A percentile compares a stretch with the other conserved stretches of the same genome.
Evolutionary conservation across 2,113 vertebrate species (phyloP).

Genomic region (Cavia porcellus): DNA sequence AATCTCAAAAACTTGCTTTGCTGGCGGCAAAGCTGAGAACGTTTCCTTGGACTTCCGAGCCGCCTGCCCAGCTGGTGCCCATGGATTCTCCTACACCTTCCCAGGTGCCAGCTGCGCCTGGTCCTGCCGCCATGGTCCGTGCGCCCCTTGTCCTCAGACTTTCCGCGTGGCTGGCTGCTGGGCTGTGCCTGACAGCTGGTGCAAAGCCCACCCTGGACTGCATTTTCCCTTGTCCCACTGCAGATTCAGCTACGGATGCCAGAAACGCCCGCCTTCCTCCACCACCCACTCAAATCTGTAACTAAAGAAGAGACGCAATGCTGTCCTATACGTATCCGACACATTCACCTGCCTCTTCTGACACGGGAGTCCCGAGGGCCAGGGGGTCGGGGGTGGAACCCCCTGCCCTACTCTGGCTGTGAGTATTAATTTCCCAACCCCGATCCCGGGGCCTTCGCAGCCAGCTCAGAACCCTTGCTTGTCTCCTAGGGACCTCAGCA

Average conservation of each 20-base stretch:
- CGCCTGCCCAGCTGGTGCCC: neutral
- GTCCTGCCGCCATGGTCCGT: neutral
- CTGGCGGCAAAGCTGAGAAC: constrained; percentile 41
- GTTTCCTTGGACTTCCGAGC: constrained; percentile 18
- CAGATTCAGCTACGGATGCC: neutral
- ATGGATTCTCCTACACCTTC: neutral
- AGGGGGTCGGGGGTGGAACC: neutral
- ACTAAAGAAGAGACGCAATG: neutral
- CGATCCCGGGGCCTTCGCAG: neutral
- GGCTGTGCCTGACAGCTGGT: constrained; percentile 32
- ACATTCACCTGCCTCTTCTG: neutral
- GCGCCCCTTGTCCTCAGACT: neutral
- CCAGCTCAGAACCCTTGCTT: neutral
- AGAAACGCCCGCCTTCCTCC: neutral
- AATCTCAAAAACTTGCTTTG: constrained; percentile 41
- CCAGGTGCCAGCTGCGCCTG: neutral
- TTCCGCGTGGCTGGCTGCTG: constrained; percentile 52
- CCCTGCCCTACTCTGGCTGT: neutral
- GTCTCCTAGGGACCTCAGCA: neutral
- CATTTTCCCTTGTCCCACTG: neutral
- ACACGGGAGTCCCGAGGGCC: neutral
- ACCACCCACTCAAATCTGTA: neutral
- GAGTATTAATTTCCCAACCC: neutral
- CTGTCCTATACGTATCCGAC: neutral
- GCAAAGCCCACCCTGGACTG: neutral